These are phyloP conservation scores for Sminthopsis crassicaudata DNA, from an alignment of 2,113 vertebrate species.

Conservation along the genomic window DNA sequence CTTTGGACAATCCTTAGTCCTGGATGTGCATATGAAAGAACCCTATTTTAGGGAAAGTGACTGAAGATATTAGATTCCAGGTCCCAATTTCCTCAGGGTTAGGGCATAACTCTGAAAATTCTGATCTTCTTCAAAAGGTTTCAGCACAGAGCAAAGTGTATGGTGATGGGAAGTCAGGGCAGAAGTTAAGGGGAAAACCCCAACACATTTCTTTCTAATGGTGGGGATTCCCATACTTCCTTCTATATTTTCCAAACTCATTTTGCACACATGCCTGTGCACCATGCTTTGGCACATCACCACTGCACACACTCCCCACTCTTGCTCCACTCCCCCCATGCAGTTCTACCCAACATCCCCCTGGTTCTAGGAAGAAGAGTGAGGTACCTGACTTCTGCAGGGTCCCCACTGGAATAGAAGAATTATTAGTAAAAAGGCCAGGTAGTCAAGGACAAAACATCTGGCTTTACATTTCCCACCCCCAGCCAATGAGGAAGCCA, in stretches of 20 bases:
- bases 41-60: background rate
- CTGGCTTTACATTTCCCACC: background rate
- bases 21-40: background rate
- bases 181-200: background rate
- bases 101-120: background rate
- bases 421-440: background rate
- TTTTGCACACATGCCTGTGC: background rate
- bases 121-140: background rate
- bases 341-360: background rate
- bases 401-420: slow-evolving; percentile 16
- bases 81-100: background rate
- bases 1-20: background rate
- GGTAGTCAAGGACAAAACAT: background rate
- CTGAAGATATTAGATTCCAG: background rate
- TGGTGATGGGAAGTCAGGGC: no score
- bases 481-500: background rate
- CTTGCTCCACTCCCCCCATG: background rate
- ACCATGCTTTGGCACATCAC: background rate
- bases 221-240: background rate
- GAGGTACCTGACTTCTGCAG: slow-evolving; percentile 4
- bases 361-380: no score
- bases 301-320: background rate
- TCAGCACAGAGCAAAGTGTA: background rate
- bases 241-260: background rate
- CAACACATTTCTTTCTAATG: background rate